Conservation (phyloP, 2,113 vertebrate genomes). For the Barnardius zonarius region DNA sequence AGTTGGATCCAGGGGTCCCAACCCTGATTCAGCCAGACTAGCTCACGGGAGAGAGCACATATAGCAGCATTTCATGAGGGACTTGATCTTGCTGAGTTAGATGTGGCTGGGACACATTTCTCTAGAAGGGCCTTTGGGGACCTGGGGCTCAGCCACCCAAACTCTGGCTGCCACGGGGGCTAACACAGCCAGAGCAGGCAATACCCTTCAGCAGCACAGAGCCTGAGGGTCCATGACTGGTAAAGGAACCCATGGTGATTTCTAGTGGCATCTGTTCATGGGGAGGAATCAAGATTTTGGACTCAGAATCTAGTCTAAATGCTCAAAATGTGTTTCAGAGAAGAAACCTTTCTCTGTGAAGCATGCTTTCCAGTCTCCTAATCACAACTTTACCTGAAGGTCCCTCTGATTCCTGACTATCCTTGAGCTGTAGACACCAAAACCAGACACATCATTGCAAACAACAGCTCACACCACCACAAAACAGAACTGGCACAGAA, state of each 20-base stretch:
- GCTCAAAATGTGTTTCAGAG: not conserved
- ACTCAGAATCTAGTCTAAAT: not conserved
- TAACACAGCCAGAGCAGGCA: not conserved
- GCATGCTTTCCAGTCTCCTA: not conserved
- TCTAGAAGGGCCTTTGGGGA: not conserved
- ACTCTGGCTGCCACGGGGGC: not conserved
- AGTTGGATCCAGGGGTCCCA: accelerated
- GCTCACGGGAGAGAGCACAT: not conserved
- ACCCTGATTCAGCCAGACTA: not conserved
- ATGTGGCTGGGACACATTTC: not conserved
- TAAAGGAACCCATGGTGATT: not conserved
- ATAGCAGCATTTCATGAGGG: not conserved
- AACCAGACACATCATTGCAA: not conserved
- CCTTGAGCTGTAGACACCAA: not conserved
- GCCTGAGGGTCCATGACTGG: not conserved
- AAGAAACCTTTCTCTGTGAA: not conserved
- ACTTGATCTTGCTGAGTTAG: not conserved
- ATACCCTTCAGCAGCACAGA: not conserved
- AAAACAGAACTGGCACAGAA: not conserved
- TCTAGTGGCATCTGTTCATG: not conserved
- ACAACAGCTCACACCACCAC: not conserved
- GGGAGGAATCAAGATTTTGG: not conserved
- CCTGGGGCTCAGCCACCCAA: not conserved
- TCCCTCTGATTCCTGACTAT: not conserved
- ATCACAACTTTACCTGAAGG: not conserved